Evolutionary conservation across 2,113 vertebrate genomes (phyloP), one percentile per base, ranked within the genome.

Genomic region (Gymnorhina tibicen): DNA sequence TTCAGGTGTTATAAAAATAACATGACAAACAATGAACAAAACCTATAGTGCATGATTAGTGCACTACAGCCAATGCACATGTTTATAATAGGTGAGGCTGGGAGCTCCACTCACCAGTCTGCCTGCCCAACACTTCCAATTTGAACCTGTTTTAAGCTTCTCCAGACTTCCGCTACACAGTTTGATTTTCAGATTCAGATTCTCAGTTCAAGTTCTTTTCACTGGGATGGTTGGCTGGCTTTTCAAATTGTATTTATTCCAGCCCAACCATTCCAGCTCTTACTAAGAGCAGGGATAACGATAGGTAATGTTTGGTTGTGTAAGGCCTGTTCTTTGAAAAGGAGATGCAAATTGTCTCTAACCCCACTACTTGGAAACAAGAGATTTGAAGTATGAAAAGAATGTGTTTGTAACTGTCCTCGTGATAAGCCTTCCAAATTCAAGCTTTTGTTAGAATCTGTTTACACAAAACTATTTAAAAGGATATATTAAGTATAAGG

Each of bases 1-100:
- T 97, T 93, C 95, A 96, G 87, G 83, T 95, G 94, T 90, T 94
- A 95, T 49, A 85, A 97, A 95, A 94, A 81, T 76, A 97, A 93
- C 92, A 74, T 10, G 72, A 92, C 68, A 93, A 96, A 93, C 93
- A 92, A 75, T 30, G 72, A 91, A 81, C 35, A 94, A 80, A 91
- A 74, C 72, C 91, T 87, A 30, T 27, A 85, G 26, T 37, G 63
- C 62, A 30, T 12, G 44, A 81, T 93, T 70, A 85, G 88, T 59
- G 85, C 63, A 68, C 50, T 33, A 74, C 70, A 88, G 56, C 13
- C 67, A 64, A 53, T 32, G 77, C 67, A 76, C 39, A 13, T 46
- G 60, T 72, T 87, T 26, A 6, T 75, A 89, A 92, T 4, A 82
- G 83, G 88, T 84, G 90, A 88, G 72, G 73, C 11, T 84, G 44